Evolutionary conservation across 2,113 vertebrate genomes (phyloP).

Genomic region (Megalops atlanticus): DNA sequence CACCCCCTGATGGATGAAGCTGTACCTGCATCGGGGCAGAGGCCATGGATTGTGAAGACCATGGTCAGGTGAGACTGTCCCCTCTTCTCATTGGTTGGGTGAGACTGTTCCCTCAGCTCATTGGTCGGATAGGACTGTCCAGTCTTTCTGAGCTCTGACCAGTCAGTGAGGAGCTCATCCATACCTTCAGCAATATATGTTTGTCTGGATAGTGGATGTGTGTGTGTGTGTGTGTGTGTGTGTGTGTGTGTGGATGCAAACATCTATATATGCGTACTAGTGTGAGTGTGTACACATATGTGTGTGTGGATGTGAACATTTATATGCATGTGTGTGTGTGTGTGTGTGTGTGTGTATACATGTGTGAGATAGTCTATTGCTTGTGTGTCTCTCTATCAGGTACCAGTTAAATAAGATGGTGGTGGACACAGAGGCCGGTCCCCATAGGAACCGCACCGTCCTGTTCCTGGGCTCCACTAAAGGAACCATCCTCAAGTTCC

Average conservation of each 20-base stretch:
- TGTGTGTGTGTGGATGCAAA: not conserved
- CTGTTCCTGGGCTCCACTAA: constrained; percentile 90
- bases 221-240: constrained; percentile 9
- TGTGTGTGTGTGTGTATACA: not conserved
- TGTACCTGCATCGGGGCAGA: constrained; percentile 81
- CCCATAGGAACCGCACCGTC: constrained; percentile 84
- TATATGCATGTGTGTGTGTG: constrained; percentile 20
- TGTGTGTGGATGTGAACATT: not conserved
- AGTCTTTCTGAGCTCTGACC: too few relatives aligned
- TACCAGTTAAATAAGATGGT: constrained; percentile 90
- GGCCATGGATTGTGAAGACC: constrained; percentile 90
- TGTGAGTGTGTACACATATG: not conserved
- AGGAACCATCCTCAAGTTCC: constrained; percentile 91
- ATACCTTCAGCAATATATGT: too few relatives aligned
- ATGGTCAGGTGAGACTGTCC: constrained; percentile 85
- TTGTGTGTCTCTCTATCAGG: constrained; percentile 56
- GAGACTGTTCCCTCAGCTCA: too few relatives aligned
- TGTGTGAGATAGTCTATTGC: not conserved
- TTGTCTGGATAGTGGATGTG: not conserved
- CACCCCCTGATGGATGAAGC: constrained; percentile 95
- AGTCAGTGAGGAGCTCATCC: not conserved
- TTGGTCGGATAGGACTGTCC: too few relatives aligned
- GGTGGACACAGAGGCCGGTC: constrained; percentile 85
- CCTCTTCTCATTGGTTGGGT: too few relatives aligned
- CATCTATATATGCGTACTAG: not conserved